Conservation (phyloP, 2,888 invertebrate genomes). For the Acleris holmiana region DNA sequence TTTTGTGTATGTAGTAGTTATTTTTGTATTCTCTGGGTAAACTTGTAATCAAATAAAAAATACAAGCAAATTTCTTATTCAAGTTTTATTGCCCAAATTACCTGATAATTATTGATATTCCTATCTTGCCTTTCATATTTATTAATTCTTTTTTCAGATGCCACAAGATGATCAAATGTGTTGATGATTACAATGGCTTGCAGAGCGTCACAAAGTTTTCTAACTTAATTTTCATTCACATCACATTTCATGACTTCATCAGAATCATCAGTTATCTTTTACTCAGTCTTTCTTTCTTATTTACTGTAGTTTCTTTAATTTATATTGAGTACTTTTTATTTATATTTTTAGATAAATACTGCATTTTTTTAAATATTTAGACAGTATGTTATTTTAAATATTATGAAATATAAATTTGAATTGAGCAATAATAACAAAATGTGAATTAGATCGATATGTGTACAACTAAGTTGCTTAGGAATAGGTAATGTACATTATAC, state of each 20-base stretch:
- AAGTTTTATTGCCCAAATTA: too few species aligned
- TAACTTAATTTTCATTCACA: slow-evolving; percentile 24
- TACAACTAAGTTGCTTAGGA: slow-evolving; percentile 57
- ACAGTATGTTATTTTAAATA: not conserved
- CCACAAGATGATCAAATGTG: slow-evolving; percentile 80
- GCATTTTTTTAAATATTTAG: slow-evolving; percentile 22
- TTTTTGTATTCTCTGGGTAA: too few species aligned
- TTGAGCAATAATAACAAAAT: not conserved
- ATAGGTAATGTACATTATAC: slow-evolving; percentile 23
- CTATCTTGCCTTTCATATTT: too few species aligned
- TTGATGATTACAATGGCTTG: slow-evolving; percentile 55
- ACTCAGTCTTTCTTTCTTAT: slow-evolving; percentile 22
- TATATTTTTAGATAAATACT: slow-evolving; percentile 17
- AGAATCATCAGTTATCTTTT: slow-evolving; percentile 9
- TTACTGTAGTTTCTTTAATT: slow-evolving; percentile 14
- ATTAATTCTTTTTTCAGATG: slow-evolving; percentile 67
- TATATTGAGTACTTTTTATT: not conserved
- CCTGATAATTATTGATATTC: too few species aligned
- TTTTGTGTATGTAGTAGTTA: too few species aligned
- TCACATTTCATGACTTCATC: slow-evolving; percentile 18
- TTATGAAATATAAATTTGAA: not conserved
- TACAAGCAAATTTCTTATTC: too few species aligned
- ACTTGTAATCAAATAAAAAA: too few species aligned
- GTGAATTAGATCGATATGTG: slow-evolving; percentile 46
- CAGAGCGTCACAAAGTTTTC: slow-evolving; percentile 22